Base-by-base conservation (phyloP, 2,113 vertebrate species). In the Python bivittatus region DNA sequence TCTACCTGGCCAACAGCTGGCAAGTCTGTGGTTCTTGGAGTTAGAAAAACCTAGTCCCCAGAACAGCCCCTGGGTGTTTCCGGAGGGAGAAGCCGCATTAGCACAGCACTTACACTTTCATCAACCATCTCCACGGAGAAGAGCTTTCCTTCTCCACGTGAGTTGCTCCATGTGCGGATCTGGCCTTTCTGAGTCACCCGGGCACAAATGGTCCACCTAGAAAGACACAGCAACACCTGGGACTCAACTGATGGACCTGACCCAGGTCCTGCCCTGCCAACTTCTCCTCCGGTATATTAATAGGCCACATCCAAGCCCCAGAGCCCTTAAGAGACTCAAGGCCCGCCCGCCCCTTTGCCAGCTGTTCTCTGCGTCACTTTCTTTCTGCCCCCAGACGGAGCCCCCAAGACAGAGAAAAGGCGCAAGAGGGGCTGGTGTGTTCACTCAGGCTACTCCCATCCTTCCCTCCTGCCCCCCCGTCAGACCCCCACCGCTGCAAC, bases 101-200 rank as follows among this genome's bases (percentile, higher is more conserved):
- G 13, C 22, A 54, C 53, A 22, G 94, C 92, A 97, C 99, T 98
- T 97, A 99, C 99, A 1, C 98, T 99, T 96, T 99, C 99, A 95
- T 99, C 99, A 88, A 99, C 98, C 1, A 99, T 94, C 96, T 99
- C 99, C 94, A 99, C 97, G 72, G 99, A 99, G 94, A 99, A 99
- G 54, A 99, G 98, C 95, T 99, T 99, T 84, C 99, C 99, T 68
- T 99, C 99, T 0, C 99, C 99, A 12, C 99, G 98, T 38, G 99
- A 98, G 96, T 99, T 99, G 97, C 99, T 99, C 99, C 99, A 99
- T 0, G 98, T 99, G 1, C 99, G 99, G 96, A 99, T 98, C 95
- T 97, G 95, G 89, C 98, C 98, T 97, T 99, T 99, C 94, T 99
- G 99, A 96, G 99, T 99, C 27, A 99, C 98, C 27, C 99, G 98